Evolutionary conservation across 2,113 vertebrate genomes (phyloP).

Genomic region (Tetrao urogallus): DNA sequence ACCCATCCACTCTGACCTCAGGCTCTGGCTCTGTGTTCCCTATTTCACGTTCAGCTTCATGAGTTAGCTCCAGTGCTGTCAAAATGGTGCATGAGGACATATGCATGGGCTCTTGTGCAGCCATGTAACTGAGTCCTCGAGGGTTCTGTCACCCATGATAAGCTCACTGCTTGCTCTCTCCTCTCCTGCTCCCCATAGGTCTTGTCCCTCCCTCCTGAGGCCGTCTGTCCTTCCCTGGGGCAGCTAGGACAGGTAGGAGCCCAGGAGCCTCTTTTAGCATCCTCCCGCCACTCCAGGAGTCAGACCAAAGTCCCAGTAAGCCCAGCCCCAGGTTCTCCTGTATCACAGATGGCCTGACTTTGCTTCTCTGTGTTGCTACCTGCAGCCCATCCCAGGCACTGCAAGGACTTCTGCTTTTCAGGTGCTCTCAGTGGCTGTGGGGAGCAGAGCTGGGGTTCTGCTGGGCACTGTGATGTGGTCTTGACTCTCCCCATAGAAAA

Average conservation of each 20-base stretch:
- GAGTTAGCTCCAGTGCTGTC: not conserved
- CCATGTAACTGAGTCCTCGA: not conserved
- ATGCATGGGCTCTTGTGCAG: not conserved
- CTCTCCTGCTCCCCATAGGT: not conserved
- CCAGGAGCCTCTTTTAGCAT: not conserved
- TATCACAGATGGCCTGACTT: not conserved
- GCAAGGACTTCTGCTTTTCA: not conserved
- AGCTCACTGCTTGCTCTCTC: not conserved
- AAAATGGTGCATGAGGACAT: not conserved
- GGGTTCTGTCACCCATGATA: not conserved
- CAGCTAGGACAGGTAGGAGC: not conserved
- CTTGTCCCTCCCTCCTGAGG: not conserved
- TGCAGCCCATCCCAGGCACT: not conserved
- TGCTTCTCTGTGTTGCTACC: not conserved
- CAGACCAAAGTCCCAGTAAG: not conserved
- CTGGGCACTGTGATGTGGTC: not conserved
- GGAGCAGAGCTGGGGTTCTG: not conserved
- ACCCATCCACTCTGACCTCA: not conserved
- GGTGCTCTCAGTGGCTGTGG: not conserved
- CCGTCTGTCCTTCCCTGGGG: not conserved
- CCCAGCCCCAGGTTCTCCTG: not conserved
- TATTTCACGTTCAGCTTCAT: not conserved
- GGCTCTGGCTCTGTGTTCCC: fast-evolving
- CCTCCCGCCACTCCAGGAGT: not conserved
- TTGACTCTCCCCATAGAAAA: not conserved